Conservation (phyloP, 2,888 invertebrate species). For the Mimas tiliae region DNA sequence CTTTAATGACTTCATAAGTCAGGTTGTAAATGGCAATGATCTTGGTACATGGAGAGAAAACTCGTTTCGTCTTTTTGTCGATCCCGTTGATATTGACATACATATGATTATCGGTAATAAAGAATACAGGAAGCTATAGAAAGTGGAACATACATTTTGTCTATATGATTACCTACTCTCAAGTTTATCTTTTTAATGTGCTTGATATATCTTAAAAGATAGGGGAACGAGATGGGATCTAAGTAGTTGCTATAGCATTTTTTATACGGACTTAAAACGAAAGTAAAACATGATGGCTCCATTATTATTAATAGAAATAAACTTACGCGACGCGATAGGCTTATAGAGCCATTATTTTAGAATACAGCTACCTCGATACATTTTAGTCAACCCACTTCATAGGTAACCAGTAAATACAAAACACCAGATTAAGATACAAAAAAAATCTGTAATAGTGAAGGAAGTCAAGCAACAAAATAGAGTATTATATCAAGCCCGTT, state of each 20-base stretch:
- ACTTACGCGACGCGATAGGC: not conserved
- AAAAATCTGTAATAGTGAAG: not conserved
- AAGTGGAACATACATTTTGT: not conserved
- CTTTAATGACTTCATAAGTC: slow-evolving; percentile 23
- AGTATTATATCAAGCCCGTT: slow-evolving; percentile 9
- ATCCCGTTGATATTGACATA: not conserved
- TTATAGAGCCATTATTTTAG: not conserved
- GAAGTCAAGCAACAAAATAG: not conserved
- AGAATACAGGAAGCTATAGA: not conserved
- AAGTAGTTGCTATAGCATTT: not conserved
- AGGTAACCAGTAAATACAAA: not conserved
- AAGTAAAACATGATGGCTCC: not conserved
- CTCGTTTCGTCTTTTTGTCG: not conserved
- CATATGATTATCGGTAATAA: slow-evolving; percentile 5
- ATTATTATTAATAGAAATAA: not conserved
- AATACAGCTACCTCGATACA: not conserved
- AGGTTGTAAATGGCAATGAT: slow-evolving; percentile 18
- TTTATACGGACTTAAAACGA: not conserved
- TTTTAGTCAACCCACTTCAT: not conserved
- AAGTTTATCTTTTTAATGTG: not conserved
- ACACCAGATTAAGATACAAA: not conserved
- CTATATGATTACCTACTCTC: not conserved
- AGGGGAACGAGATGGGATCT: not conserved
- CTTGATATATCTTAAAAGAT: not conserved
- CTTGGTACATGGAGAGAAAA: slow-evolving; percentile 13